phyloP scores from a whole-genome alignment of 2,113 vertebrate species.

The Taurulus bubalis region DNA sequence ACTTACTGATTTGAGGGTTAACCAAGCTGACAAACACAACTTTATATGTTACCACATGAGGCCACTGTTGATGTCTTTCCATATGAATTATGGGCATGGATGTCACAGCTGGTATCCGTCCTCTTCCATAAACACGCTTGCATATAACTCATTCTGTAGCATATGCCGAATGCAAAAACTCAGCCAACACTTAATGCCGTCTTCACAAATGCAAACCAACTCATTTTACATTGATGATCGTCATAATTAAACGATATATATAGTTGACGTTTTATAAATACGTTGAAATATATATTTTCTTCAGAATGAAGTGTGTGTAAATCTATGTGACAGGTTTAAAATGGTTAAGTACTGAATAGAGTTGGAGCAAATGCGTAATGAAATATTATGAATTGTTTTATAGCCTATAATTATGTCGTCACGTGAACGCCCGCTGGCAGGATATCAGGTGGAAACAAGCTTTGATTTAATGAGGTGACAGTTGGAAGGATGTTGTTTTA shows the following conservation, averaged over 20 bases:
- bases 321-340: slow-evolving; percentile 8
- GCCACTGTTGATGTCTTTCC: slow-evolving; percentile 8
- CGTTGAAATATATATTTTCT: slow-evolving; percentile 36
- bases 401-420: slow-evolving; percentile 71
- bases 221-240: slow-evolving; percentile 10
- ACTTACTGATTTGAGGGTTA: not conserved
- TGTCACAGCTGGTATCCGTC: slow-evolving; percentile 17
- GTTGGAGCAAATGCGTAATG: slow-evolving; percentile 37
- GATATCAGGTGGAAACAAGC: slow-evolving; percentile 68
- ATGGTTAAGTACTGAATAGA: slow-evolving; percentile 17
- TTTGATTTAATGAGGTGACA: slow-evolving; percentile 59
- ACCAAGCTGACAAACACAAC: not conserved
- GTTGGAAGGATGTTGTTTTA: slow-evolving; percentile 26
- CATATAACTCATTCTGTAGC: slow-evolving; percentile 14
- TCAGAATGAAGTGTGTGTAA: slow-evolving; percentile 3
- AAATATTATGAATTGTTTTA: slow-evolving; percentile 63
- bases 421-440: slow-evolving; percentile 53
- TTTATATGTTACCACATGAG: slow-evolving; percentile 11
- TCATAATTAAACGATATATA: slow-evolving; percentile 5
- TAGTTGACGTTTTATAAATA: slow-evolving; percentile 5
- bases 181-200: not conserved
- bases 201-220: not conserved
- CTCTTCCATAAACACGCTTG: not conserved
- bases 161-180: not conserved
- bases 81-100: slow-evolving; percentile 13